Evolutionary conservation across 1,140 invertebrate species (phyloP).

Genomic region (Lasioglossum baleicum): DNA sequence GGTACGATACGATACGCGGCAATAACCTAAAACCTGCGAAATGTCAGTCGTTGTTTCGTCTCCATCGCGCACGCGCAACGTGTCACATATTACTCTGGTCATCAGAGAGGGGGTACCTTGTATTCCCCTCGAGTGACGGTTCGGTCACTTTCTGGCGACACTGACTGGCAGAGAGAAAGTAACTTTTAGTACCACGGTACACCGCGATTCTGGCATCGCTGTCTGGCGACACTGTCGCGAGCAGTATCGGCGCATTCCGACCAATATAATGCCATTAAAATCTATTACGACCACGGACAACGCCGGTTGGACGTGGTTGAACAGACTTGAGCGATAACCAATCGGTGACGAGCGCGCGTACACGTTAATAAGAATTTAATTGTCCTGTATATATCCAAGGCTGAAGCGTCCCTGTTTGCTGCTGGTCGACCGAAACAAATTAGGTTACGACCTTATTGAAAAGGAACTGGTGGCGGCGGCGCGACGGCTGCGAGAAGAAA

Average conservation of each 20-base stretch:
- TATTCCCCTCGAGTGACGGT: no score
- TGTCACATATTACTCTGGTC: no score
- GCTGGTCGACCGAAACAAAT: conserved; percentile 23
- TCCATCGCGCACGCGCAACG: no score
- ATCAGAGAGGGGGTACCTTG: no score
- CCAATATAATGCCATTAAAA: conserved; percentile 39
- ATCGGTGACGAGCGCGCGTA: conserved; percentile 19
- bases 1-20: no score
- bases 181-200: no score
- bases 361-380: conserved; percentile 39
- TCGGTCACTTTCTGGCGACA: no score
- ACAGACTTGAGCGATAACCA: conserved; percentile 26
- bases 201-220: no score
- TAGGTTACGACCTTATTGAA: conserved; percentile 49
- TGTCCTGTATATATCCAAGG: conserved; percentile 34
- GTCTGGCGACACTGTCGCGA: no score
- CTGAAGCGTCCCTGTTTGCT: background rate
- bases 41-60: no score
- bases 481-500: background rate
- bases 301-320: conserved; percentile 3
- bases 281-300: conserved; percentile 27
- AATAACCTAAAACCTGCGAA: no score
- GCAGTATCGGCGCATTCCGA: background rate
- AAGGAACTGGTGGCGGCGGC: conserved; percentile 5
- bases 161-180: no score